A percentile compares a stretch with the other conserved stretches of the same genome.
Evolutionary conservation across 2,888 invertebrate species (phyloP).

Genomic region (Philereme transversata): DNA sequence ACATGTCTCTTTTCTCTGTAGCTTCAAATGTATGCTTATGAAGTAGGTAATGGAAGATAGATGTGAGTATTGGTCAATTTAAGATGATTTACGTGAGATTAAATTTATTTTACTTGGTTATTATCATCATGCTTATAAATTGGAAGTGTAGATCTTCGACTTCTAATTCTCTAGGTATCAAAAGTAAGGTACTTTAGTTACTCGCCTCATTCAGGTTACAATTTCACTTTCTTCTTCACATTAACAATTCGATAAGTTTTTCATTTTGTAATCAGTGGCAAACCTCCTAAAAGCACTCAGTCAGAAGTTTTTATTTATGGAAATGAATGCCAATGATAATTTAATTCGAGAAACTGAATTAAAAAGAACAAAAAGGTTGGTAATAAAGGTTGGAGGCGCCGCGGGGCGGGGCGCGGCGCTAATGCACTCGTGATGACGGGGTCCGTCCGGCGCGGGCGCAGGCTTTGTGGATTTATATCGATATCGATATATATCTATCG

Average conservation of each 20-base stretch:
- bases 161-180: too few species aligned
- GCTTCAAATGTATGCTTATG: too few species aligned
- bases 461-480: background rate
- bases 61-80: too few species aligned
- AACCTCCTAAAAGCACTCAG: background rate
- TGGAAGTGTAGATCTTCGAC: too few species aligned
- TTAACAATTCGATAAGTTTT: background rate
- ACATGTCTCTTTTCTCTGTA: too few species aligned
- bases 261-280: background rate
- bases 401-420: slow-evolving; percentile 39
- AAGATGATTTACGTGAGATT: too few species aligned
- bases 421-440: slow-evolving; percentile 54
- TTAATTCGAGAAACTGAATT: slow-evolving; percentile 43
- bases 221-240: too few species aligned
- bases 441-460: slow-evolving; percentile 33
- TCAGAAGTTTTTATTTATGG: slow-evolving; percentile 8
- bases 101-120: too few species aligned
- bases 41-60: too few species aligned
- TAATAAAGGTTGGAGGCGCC: slow-evolving; percentile 34
- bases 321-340: slow-evolving; percentile 16
- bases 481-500: slow-evolving; percentile 6
- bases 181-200: too few species aligned
- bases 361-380: slow-evolving; percentile 43
- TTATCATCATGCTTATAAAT: too few species aligned
- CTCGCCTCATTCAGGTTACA: too few species aligned